Evolutionary conservation across 2,797 vertebrate species (phyloP), one percentile per base, ranked within the genome.

Genomic region (Phoebastria nigripes): DNA sequence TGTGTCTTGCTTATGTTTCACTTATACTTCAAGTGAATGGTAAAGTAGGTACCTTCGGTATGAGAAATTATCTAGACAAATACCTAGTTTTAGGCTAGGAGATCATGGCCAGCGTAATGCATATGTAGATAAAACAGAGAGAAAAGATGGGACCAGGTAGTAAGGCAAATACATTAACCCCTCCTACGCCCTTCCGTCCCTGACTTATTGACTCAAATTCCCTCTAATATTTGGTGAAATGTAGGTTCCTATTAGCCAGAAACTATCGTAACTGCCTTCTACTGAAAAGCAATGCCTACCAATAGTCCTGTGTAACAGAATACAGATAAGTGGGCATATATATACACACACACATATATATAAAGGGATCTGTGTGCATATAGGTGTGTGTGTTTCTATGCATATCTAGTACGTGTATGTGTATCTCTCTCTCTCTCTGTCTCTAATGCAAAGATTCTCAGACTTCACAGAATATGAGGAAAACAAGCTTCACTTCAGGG

Each of bases 401-500:
- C 18, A 29, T 59, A 41, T 41, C 39, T 14, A 42, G 33, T 33
- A 20, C 33, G 16, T 21, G 8, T 58, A 15, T 70, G 8, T 70
- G 11, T 37, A 37, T 37, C 37, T 37, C 37, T 37, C 35, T 35
- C 35, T 35, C 35, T 35, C 35, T 35, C 35, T 35, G 35, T 35
- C 35, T 35, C 35, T 35, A 35, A 55, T 28, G 12, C 12, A 89
- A 81, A 82, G 70, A 65, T 37, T 69, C 66, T 87, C 54, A 80
- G 63, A 56, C 51, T 70, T 91, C 77, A 91, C 16, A 71, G 63
- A 74, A 69, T 16, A 52, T 2, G 28, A 86, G 56, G 42, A 82
- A 91, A 88, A 59, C 70, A 91, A 94, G 79, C 79, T 88, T 82
- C 62, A 76, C 52, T 93, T 88, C 47, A 81, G 73, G 69, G 58